These are phyloP conservation scores for Alitta virens DNA, from an alignment of 2,888 invertebrate species.

Conservation along the genomic window DNA sequence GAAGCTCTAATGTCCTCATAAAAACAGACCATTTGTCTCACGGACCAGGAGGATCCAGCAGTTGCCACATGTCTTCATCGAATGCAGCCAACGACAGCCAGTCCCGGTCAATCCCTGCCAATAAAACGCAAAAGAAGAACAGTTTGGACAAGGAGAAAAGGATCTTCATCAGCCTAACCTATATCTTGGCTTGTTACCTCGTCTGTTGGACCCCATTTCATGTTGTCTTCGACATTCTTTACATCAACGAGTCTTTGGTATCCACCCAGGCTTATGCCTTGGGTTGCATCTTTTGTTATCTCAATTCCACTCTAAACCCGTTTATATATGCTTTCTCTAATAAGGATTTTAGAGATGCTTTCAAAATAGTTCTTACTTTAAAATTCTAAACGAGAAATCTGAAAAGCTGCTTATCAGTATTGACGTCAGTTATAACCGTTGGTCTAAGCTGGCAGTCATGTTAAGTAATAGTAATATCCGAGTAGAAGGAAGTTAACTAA, in stretches of 20 bases:
- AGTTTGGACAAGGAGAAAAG: slow-evolving; percentile 24
- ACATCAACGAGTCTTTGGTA: slow-evolving; percentile 21
- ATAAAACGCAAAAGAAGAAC: neutral
- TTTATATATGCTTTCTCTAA: slow-evolving; percentile 29
- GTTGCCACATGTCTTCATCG: neutral
- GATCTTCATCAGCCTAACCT: slow-evolving; percentile 26
- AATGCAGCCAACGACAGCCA: neutral
- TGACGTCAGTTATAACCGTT: too few relatives aligned
- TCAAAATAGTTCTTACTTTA: slow-evolving; percentile 23
- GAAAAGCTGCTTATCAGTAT: too few relatives aligned
- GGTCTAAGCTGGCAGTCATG: too few relatives aligned
- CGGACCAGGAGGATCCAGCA: too few relatives aligned
- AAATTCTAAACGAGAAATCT: too few relatives aligned
- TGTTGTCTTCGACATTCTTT: slow-evolving; percentile 29
- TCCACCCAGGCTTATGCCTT: slow-evolving; percentile 23
- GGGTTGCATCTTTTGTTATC: slow-evolving; percentile 28
- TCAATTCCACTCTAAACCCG: slow-evolving; percentile 31
- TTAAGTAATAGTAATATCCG: too few relatives aligned
- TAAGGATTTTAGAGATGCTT: slow-evolving; percentile 23
- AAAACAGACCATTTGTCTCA: too few relatives aligned
- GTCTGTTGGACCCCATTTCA: slow-evolving; percentile 32
- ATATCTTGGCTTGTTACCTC: slow-evolving; percentile 27
- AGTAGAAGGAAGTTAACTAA: too few relatives aligned
- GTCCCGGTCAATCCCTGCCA: too few relatives aligned
- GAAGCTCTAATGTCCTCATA: too few relatives aligned